These are phyloP conservation scores for Chelon auratus DNA, from an alignment of 2,797 vertebrate genomes.

Conservation along the genomic window DNA sequence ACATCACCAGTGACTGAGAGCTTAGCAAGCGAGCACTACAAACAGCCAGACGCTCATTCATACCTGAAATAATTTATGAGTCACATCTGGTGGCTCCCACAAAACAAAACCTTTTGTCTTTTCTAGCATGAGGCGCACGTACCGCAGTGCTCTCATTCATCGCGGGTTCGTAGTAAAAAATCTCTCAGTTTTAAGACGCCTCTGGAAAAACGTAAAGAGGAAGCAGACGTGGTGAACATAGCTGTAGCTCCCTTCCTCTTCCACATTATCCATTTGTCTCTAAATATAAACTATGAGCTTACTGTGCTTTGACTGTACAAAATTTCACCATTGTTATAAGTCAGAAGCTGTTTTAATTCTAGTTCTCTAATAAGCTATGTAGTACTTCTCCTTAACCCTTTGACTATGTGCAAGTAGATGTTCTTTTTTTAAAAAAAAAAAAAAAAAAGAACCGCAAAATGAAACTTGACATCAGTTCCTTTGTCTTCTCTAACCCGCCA, in stretches of 20 bases:
- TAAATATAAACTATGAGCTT: not conserved
- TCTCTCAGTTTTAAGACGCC: conserved; percentile 28
- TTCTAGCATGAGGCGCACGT: conserved; percentile 26
- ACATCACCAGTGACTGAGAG: conserved; percentile 65
- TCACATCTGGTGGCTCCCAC: conserved; percentile 46
- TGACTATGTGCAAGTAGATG: not conserved
- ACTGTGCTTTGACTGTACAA: not conserved
- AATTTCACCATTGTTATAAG: not conserved
- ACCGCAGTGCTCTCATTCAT: conserved; percentile 50
- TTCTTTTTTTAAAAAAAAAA: not conserved
- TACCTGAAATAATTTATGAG: conserved; percentile 68
- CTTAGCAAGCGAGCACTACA: conserved; percentile 5
- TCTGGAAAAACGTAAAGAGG: conserved; percentile 55
- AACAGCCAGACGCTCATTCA: conserved; percentile 65
- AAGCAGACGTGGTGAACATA: conserved; percentile 40
- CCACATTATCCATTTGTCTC: conserved; percentile 16
- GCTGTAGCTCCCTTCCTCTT: conserved; percentile 60
- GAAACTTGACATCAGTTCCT: not conserved
- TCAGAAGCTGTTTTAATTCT: not conserved
- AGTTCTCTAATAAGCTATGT: not conserved
- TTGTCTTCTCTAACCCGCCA: not conserved
- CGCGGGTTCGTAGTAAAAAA: conserved; percentile 59
- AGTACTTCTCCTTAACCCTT: not conserved
- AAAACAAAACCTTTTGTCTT: conserved; percentile 45
- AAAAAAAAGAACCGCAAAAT: not conserved